These are phyloP conservation scores for Morpho deidamia DNA, from an alignment of 2,888 invertebrate genomes.

Conservation along the genomic window DNA sequence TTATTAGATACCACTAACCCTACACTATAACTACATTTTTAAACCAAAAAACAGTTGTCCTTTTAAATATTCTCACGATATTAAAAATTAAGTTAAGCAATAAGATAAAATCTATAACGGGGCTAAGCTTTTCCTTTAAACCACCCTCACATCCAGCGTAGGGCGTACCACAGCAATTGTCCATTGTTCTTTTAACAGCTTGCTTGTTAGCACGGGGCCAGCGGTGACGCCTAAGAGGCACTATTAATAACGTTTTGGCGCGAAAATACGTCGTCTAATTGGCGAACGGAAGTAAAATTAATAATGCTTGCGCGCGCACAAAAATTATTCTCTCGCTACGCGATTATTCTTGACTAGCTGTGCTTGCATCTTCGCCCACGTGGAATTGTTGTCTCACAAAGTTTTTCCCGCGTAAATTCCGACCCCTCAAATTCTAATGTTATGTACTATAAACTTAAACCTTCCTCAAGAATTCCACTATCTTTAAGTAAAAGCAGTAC, in stretches of 20 bases:
- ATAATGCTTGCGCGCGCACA: conserved; percentile 19
- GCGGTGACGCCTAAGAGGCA: conserved; percentile 46
- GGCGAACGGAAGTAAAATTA: conserved; percentile 35
- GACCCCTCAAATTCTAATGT: no score
- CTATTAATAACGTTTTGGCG: conserved; percentile 56
- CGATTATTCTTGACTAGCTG: neutral
- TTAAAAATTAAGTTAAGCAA: no score
- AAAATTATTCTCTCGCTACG: conserved; percentile 6
- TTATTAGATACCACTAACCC: no score
- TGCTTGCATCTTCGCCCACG: no score
- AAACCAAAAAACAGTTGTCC: no score
- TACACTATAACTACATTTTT: no score
- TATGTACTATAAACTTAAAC: no score
- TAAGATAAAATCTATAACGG: neutral
- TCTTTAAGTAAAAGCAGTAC: no score
- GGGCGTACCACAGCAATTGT: conserved; percentile 52
- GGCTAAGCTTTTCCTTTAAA: conserved; percentile 21
- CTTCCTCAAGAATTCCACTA: no score
- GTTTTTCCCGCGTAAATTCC: no score
- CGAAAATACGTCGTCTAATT: conserved; percentile 48
- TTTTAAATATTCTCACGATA: no score
- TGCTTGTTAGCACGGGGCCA: conserved; percentile 61
- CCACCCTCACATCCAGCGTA: conserved; percentile 31
- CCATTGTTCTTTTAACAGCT: conserved; percentile 75
- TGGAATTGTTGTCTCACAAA: no score